These are phyloP conservation scores for Piezodorus guildinii DNA, from an alignment of 1,140 invertebrate species.

Conservation along the genomic window DNA sequence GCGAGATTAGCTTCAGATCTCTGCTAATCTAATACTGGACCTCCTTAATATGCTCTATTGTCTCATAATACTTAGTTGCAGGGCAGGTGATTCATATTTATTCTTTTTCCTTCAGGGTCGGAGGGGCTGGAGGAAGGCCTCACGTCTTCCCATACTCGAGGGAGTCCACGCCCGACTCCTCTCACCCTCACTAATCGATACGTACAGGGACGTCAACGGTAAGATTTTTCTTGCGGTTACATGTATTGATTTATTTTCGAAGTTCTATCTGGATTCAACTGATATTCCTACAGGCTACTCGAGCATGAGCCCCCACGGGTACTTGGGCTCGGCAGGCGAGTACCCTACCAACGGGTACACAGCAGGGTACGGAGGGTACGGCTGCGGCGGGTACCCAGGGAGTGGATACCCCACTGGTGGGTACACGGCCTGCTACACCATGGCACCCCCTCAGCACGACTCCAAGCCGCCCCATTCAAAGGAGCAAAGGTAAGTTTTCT, in stretches of 20 bases:
- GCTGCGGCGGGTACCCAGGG: constrained; percentile 38
- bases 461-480: constrained; percentile 42
- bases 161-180: constrained; percentile 68
- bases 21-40: no score
- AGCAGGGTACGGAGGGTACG: constrained; percentile 41
- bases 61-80: neutral
- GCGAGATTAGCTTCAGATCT: no score
- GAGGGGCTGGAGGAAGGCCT: constrained; percentile 19
- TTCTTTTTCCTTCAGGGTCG: constrained; percentile 29
- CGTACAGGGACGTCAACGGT: constrained; percentile 72
- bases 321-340: neutral
- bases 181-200: constrained; percentile 58
- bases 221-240: constrained; percentile 26
- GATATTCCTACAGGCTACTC: constrained; percentile 50
- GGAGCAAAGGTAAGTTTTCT: constrained; percentile 56
- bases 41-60: neutral
- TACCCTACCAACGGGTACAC: constrained; percentile 37
- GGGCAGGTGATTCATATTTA: constrained; percentile 17
- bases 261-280: no score
- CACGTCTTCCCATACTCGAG: constrained; percentile 47
- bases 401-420: constrained; percentile 58
- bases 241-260: no score
- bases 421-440: constrained; percentile 68
- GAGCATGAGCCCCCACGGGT: constrained; percentile 61
- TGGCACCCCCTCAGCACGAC: constrained; percentile 48